A percentile compares a stretch with the other conserved stretches of the same genome.
Evolutionary conservation across 92 coral and sea anemone genomes (phyloP).

Genomic region (Phenganax subtilis): DNA sequence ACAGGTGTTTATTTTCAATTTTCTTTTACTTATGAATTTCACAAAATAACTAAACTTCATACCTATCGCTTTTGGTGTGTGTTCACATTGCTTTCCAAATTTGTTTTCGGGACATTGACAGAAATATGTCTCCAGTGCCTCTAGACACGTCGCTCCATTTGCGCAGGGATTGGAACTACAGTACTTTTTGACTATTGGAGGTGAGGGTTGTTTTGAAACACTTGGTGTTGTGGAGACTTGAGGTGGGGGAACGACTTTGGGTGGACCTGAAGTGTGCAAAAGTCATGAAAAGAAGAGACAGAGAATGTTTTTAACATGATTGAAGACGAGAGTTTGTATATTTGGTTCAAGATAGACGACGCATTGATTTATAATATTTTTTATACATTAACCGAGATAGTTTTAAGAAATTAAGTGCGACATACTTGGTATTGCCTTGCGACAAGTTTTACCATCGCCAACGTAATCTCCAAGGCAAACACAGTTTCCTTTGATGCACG

Average conservation of each 20-base stretch:
- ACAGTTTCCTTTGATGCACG: constrained; percentile 62
- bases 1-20: too few relatives aligned
- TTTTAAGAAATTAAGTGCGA: neutral
- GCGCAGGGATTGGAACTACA: constrained; percentile 68
- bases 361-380: neutral
- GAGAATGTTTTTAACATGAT: neutral
- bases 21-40: too few relatives aligned
- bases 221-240: neutral
- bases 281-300: neutral
- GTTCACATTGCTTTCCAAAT: constrained; percentile 66
- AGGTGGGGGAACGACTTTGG: constrained; percentile 3
- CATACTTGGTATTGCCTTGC: constrained; percentile 26
- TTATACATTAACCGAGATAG: neutral
- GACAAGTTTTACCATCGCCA: constrained; percentile 73
- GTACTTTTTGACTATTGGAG: constrained; percentile 15
- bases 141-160: constrained; percentile 79
- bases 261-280: neutral
- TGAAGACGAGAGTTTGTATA: neutral
- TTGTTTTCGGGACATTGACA: constrained; percentile 66
- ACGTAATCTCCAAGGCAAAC: constrained; percentile 57
- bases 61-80: constrained; percentile 33
- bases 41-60: neutral
- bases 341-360: neutral
- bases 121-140: constrained; percentile 59
- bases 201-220: neutral